phyloP scores from a whole-genome alignment of 2,113 vertebrate genomes.

The Carettochelys insculpta region DNA sequence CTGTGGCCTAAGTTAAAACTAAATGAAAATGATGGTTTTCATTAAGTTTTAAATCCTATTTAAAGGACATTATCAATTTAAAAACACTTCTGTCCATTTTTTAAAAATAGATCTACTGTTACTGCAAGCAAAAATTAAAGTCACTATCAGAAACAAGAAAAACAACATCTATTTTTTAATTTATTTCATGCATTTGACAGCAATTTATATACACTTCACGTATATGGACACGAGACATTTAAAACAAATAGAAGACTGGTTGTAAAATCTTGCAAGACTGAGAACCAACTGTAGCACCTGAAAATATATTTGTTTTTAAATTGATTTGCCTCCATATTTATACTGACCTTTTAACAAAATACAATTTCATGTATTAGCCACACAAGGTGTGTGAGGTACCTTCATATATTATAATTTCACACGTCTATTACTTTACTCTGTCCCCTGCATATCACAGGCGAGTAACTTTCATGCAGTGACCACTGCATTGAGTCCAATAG shows the following conservation, averaged over 20 bases:
- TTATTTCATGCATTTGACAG: neutral
- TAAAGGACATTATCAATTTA: neutral
- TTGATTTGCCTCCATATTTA: neutral
- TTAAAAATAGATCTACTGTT: neutral
- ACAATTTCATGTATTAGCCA: neutral
- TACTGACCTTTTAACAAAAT: neutral
- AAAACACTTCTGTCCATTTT: accelerated
- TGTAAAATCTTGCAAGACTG: neutral
- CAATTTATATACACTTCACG: neutral
- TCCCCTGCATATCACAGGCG: neutral
- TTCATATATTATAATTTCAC: neutral
- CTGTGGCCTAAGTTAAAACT: neutral
- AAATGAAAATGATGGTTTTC: neutral
- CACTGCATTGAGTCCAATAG: neutral
- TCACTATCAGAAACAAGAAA: neutral
- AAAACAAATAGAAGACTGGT: neutral
- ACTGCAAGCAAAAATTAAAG: neutral
- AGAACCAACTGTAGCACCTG: neutral
- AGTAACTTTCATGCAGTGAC: neutral
- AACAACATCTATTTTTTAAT: too few relatives aligned
- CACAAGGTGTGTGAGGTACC: neutral
- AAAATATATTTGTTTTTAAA: neutral
- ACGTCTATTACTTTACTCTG: neutral
- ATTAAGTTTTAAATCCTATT: neutral
- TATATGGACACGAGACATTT: neutral